Percentiles rank a stretch among this genome's conserved stretches.
Evolutionary conservation across 2,888 invertebrate species (phyloP).

Genomic region (Hofmannophila pseudospretella): DNA sequence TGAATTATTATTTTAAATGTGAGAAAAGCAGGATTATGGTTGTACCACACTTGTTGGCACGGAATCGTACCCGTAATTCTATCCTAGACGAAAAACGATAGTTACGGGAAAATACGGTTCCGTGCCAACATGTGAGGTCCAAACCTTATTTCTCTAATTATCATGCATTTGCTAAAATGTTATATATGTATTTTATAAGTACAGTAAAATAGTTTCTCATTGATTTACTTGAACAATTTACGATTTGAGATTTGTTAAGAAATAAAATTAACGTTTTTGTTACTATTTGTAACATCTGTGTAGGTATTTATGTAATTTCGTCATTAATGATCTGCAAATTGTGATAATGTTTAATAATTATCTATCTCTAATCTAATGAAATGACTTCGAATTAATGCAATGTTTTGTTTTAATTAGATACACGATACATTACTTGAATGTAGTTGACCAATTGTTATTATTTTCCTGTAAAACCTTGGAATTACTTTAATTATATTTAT

Average conservation of each 20-base stretch:
- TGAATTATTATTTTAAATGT: no score
- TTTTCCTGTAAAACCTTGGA: slow-evolving; percentile 45
- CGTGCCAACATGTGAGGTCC: no score
- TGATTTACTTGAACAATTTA: slow-evolving; percentile 11
- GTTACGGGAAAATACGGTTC: no score
- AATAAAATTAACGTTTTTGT: slow-evolving; percentile 7
- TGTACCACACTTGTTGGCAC: no score
- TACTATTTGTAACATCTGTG: slow-evolving; percentile 1
- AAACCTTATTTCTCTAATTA: no score
- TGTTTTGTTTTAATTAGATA: slow-evolving; percentile 26
- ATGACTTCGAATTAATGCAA: slow-evolving; percentile 21
- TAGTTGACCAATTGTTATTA: slow-evolving; percentile 43
- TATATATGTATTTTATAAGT: no score
- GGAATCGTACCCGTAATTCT: no score
- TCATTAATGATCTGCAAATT: slow-evolving; percentile 27
- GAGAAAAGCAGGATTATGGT: no score
- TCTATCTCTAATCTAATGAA: slow-evolving; percentile 18
- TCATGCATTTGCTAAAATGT: no score
- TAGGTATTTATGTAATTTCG: background rate
- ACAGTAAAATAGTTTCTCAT: slow-evolving; percentile 18
- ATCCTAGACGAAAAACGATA: no score
- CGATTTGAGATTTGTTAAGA: background rate
- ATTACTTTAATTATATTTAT: slow-evolving; percentile 62
- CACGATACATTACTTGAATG: slow-evolving; percentile 29
- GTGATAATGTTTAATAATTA: slow-evolving; percentile 31